Evolutionary conservation across 2,113 vertebrate genomes (phyloP).

Genomic region (Phainopepla nitens): DNA sequence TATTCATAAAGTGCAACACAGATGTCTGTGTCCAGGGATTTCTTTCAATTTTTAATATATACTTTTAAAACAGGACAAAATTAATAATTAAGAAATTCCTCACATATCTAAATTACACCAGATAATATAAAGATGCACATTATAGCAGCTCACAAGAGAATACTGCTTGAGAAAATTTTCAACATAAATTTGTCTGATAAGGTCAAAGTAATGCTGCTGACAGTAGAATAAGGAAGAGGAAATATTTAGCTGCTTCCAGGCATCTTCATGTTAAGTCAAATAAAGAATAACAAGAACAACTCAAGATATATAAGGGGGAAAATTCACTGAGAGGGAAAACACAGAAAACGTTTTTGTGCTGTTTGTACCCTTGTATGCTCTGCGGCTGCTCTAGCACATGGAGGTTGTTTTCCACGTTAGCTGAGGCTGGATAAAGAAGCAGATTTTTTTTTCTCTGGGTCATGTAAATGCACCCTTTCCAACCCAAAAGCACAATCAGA

Average conservation of each 20-base stretch:
- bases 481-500: neutral
- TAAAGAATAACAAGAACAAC: constrained; percentile 49
- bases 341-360: neutral
- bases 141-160: constrained; percentile 41
- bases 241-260: constrained; percentile 54
- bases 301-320: neutral
- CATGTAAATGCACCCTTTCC: neutral
- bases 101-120: neutral
- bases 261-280: constrained; percentile 55
- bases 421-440: neutral
- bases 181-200: constrained; percentile 68
- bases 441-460: neutral
- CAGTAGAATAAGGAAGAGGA: constrained; percentile 47
- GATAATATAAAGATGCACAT: constrained; percentile 38
- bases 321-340: neutral
- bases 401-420: neutral
- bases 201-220: constrained; percentile 57
- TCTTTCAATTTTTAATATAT: constrained; percentile 24
- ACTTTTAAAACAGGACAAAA: constrained; percentile 39
- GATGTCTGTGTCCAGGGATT: constrained; percentile 26
- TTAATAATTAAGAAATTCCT: constrained; percentile 58
- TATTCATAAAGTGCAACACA: constrained; percentile 43
- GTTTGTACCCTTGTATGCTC: neutral
- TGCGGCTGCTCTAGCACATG: neutral
- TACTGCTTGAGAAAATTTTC: constrained; percentile 53